Evolutionary conservation across 2,888 invertebrate genomes (phyloP), one percentile per base, ranked within the genome.

Genomic region (Ernsta delagoae): DNA sequence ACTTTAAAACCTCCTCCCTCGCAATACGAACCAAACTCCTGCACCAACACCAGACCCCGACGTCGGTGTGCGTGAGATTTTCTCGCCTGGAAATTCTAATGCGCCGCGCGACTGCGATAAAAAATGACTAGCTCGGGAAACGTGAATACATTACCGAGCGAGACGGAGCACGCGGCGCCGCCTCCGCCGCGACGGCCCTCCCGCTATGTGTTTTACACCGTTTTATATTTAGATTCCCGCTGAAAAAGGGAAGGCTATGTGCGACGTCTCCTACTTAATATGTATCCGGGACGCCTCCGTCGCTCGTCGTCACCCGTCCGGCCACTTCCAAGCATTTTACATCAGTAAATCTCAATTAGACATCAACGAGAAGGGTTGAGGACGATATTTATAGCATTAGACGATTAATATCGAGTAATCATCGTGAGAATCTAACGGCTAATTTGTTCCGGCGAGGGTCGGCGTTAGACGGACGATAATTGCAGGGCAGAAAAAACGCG

Each of bases 41-140:
- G 31, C 70, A 64, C 11, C 70, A 16, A n/a, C 45, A 7, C 66
- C 50, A 65, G 39, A 57, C 24, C 36, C 24, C 61, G 61, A 66
- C 74, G 76, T 68, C 75, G 72, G 87, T 86, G 89, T 87, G 90
- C 83, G 90, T 88, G 86, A 86, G 88, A 89, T 90, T 93, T 92
- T 91, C 92, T 92, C 92, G 92, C 90, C 88, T 91, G 88, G 89
- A 92, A 93, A 93, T 91, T 92, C 86, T 92, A 93, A 93, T 91
- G 91, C 90, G 88, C 83, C 84, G 92, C 90, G 92, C 87, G 92
- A 92, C 87, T 89, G 91, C 90, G 92, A 93, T 93, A 93, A 93
- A 92, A 92, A 92, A 93, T 90, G 92, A 90, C 87, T 84, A 84
- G 85, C 85, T 81, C 85, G 88, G 88, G 87, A 91, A 92, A 89